Conservation (phyloP, 2,888 invertebrate genomes). For the Ormyrus pomaceus region DNA sequence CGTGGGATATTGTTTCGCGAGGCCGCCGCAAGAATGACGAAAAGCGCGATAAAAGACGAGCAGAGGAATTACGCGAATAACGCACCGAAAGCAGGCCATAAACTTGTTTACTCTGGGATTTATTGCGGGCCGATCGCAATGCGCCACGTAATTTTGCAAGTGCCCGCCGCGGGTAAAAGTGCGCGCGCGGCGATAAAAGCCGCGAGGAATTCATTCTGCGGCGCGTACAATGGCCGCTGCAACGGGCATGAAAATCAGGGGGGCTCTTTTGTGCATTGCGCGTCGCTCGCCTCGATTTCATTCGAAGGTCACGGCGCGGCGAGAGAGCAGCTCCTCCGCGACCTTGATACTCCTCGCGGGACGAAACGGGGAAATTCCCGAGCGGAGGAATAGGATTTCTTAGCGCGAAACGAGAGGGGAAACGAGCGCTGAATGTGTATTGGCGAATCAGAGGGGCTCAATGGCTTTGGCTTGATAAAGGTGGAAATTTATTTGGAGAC, state of each 20-base stretch:
- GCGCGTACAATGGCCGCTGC: too few species aligned
- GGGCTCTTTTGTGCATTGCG: neutral
- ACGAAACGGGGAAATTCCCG: conserved; percentile 16
- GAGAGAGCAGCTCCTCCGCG: neutral
- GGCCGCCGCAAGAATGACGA: too few species aligned
- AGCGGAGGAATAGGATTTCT: conserved; percentile 19
- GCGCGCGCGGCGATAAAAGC: neutral
- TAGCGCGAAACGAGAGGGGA: neutral
- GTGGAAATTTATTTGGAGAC: neutral
- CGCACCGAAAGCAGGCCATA: neutral
- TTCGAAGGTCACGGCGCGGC: conserved; percentile 42
- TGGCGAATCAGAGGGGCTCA: neutral
- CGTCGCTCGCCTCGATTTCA: conserved; percentile 32
- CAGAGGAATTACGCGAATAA: neutral
- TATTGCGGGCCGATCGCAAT: conserved; percentile 28
- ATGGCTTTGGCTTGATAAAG: neutral
- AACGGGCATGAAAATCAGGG: too few species aligned
- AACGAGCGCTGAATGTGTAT: neutral
- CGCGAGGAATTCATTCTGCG: neutral
- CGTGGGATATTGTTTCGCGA: too few species aligned
- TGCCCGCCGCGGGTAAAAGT: neutral
- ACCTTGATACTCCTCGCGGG: conserved; percentile 52
- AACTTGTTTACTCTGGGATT: conserved; percentile 45
- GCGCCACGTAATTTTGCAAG: conserved; percentile 11
- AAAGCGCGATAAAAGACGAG: conserved; percentile 11